Evolutionary conservation across 2,797 vertebrate genomes (phyloP).

Genomic region (Triplophysa bombifrons): DNA sequence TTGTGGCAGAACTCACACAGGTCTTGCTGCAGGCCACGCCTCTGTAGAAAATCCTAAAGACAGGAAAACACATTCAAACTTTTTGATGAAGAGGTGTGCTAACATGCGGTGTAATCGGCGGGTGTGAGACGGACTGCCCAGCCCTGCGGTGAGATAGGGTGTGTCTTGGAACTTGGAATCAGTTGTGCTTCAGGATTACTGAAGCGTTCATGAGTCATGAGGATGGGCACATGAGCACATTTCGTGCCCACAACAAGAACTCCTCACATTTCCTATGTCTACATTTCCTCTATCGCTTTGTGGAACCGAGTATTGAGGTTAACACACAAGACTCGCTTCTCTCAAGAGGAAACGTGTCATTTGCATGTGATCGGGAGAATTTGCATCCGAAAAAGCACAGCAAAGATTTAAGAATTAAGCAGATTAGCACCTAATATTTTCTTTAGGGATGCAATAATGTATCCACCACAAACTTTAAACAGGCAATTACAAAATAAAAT

Average conservation of each 20-base stretch:
- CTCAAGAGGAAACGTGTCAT: neutral
- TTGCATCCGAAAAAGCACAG: neutral
- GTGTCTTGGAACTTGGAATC: constrained; percentile 20
- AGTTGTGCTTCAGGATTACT: constrained; percentile 21
- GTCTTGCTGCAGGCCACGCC: constrained; percentile 75
- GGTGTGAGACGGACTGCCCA: constrained; percentile 15
- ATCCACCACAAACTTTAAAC: neutral
- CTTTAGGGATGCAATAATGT: neutral
- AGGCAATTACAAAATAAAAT: too few relatives aligned
- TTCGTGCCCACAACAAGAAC: constrained; percentile 14
- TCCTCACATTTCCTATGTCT: neutral
- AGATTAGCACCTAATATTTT: neutral
- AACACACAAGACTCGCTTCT: neutral
- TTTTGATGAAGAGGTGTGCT: neutral
- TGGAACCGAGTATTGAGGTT: neutral
- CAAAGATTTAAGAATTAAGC: neutral
- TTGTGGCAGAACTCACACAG: constrained; percentile 82
- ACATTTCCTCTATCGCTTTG: neutral
- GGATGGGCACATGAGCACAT: constrained; percentile 31
- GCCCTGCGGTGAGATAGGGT: constrained; percentile 31
- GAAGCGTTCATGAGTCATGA: constrained; percentile 36
- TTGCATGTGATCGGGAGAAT: constrained; percentile 1
- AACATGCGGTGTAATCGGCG: constrained; percentile 3
- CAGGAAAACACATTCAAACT: neutral
- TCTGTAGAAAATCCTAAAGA: constrained; percentile 81